These are phyloP conservation scores for Siniperca knerii DNA, from an alignment of 2,113 vertebrate genomes.

Conservation along the genomic window DNA sequence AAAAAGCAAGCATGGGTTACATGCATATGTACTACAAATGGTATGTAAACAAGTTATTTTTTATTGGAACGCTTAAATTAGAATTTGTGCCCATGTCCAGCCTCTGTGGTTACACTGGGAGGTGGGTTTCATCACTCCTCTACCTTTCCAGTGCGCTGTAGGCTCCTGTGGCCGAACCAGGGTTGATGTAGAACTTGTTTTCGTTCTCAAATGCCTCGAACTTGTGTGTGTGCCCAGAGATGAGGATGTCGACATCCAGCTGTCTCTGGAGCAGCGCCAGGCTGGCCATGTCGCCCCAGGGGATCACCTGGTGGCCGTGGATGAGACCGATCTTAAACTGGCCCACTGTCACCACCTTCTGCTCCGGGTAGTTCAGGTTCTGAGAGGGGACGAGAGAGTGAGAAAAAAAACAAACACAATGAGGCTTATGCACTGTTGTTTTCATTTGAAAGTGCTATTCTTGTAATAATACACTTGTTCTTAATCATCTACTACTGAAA, in stretches of 20 bases:
- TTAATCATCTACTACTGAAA: background rate
- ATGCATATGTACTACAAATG: background rate
- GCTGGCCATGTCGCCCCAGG: slow-evolving; percentile 98
- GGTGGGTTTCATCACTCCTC: background rate
- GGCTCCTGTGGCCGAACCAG: slow-evolving; percentile 98
- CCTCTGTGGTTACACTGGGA: background rate
- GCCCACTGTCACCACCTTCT: slow-evolving; percentile 99
- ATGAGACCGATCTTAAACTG: slow-evolving; percentile 99
- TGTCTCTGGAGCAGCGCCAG: slow-evolving; percentile 96
- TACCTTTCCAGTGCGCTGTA: slow-evolving; percentile 98
- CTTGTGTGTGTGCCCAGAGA: slow-evolving; percentile 99
- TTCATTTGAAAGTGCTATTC: background rate
- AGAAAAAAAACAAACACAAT: too few species aligned
- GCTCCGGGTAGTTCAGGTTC: slow-evolving; percentile 99
- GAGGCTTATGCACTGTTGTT: background rate
- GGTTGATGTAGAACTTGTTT: slow-evolving; percentile 99
- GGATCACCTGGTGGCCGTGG: slow-evolving; percentile 98
- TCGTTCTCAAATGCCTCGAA: slow-evolving; percentile 99
- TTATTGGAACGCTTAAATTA: background rate
- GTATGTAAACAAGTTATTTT: background rate
- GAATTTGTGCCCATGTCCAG: background rate
- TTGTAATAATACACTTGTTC: background rate
- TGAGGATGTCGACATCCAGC: slow-evolving; percentile 98
- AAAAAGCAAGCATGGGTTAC: background rate
- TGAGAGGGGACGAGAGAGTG: slow-evolving; percentile 55